Base-by-base conservation (phyloP, 2,797 vertebrate genomes). In the Tadarida brasiliensis region DNA sequence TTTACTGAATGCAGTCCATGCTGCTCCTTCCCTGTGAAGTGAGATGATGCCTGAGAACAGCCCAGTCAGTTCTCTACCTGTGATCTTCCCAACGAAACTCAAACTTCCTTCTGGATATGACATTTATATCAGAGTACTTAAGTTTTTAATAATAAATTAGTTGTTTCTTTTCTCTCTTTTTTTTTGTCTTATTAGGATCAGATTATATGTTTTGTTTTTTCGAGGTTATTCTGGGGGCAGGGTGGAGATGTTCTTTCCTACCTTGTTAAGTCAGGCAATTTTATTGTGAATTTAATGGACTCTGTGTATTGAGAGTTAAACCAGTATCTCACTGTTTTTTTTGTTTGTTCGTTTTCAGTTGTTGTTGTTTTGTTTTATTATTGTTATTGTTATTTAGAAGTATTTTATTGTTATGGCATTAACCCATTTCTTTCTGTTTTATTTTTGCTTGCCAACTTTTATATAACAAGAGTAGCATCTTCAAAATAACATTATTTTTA, bases 401-500 rank as follows among this genome's bases (percentile, higher is more conserved):
- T 65, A 65, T 19, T 65, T n/a, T 65, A 65, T n/a, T 65, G 63
- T 44, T 44, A 44, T 65, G 7, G 63, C 63, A 65, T n/a, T 65
- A 30, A 65, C 30, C 17, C 63, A n/a, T 65, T 65, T 65, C 15
- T 65, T 65, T 65, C n/a, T n/a, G n/a, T n/a, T n/a, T n/a, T n/a
- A n/a, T n/a, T n/a, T 44, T 44, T 68, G 84, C 70, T 87, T 97
- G 96, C 87, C 97, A 98, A 97, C 89, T 20, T 96, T 97, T 94
- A 81, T 97, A 98, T 98, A 97, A 98, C 97, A 39, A 92, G 96
- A 98, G 97, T 44, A 91, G 96, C 95, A 97, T 96, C 96, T 98
- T 97, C 92, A 98, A 98, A 98, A 98, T 96, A 97, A 94, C 96
- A 96, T 96, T 95, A 95, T 96, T 97, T 97, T 97, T 97, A 90